Conservation (phyloP, 2,797 vertebrate genomes). For the Chanos chanos region DNA sequence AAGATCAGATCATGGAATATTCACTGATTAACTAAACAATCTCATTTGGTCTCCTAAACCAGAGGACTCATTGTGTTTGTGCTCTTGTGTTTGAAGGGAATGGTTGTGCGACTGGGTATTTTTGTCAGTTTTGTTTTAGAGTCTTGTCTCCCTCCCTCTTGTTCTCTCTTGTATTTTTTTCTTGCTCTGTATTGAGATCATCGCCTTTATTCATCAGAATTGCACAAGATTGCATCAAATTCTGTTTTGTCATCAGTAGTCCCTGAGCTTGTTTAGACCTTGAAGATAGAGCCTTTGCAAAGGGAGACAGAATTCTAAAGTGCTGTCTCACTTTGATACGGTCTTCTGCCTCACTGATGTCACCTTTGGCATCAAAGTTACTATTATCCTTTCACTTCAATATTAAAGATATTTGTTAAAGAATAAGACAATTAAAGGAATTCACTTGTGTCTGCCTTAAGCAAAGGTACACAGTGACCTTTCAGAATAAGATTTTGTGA, state of each 20-base stretch:
- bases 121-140: too few relatives aligned
- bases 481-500: not conserved
- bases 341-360: not conserved
- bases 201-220: slow-evolving; percentile 35
- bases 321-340: slow-evolving; percentile 13
- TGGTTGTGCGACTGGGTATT: too few relatives aligned
- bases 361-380: not conserved
- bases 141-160: too few relatives aligned
- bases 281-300: slow-evolving; percentile 4
- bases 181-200: slow-evolving; percentile 24
- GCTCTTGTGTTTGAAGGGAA: too few relatives aligned
- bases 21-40: too few relatives aligned
- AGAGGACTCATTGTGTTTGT: too few relatives aligned
- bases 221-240: slow-evolving; percentile 48
- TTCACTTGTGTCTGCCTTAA: too few relatives aligned
- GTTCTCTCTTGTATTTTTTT: not conserved
- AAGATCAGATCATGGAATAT: too few relatives aligned
- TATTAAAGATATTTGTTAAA: too few relatives aligned
- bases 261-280: slow-evolving; percentile 17
- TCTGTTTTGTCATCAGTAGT: slow-evolving; percentile 19
- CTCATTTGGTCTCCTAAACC: too few relatives aligned
- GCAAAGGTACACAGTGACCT: not conserved
- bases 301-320: slow-evolving; percentile 1
- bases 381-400: not conserved
- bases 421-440: too few relatives aligned